Base-by-base conservation (phyloP, 1,140 invertebrate genomes). In the Streblospio benedicti region DNA sequence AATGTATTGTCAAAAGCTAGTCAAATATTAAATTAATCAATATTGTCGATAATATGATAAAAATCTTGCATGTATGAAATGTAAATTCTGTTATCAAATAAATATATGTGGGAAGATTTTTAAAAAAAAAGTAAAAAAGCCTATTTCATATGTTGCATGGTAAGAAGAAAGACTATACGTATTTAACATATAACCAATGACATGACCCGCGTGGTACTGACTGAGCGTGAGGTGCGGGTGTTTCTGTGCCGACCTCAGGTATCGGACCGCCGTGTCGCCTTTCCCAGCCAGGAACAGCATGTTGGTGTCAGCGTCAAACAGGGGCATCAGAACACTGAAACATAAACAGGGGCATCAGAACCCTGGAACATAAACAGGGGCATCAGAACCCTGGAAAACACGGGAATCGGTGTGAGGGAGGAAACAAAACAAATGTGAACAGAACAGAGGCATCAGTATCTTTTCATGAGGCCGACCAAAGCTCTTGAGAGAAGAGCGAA, bases 201-300 rank as follows among this genome's bases (percentile, higher is more conserved):
- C 18, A n/a, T 20, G n/a, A 47, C 18, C 5, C 5, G 27, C 18
- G 4, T 18, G 27, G 27, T 47, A 5, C 27, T 9, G 35, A 41
- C 9, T 41, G n/a, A 18, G 9, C n/a, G 35, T 41, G 9, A 41
- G 9, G 9, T 41, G n/a, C n/a, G 9, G 9, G n/a, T n/a, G n/a
- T 41, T 41, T 41, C 35, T n/a, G n/a, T n/a, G 9, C n/a, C 35
- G n/a, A 41, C 38, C n/a, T 41, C 38, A 41, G 12, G 12, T 41
- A 12, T 12, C 38, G n/a, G n/a, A 62, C 28, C 31, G 49, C 28
- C 53, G 33, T 23, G 30, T 57, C 65, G 64, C 77, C 78, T 70
- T 95, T 93, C n/a, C 91, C 91, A 66, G 88, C 87, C 33, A 95
- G 76, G 77, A 95, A 95, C 25, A 95, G 80, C 91, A 95, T 93